Evolutionary conservation across 2,888 invertebrate genomes (phyloP), one percentile per base, ranked within the genome.

Genomic region (Lasioglossum villosulum): DNA sequence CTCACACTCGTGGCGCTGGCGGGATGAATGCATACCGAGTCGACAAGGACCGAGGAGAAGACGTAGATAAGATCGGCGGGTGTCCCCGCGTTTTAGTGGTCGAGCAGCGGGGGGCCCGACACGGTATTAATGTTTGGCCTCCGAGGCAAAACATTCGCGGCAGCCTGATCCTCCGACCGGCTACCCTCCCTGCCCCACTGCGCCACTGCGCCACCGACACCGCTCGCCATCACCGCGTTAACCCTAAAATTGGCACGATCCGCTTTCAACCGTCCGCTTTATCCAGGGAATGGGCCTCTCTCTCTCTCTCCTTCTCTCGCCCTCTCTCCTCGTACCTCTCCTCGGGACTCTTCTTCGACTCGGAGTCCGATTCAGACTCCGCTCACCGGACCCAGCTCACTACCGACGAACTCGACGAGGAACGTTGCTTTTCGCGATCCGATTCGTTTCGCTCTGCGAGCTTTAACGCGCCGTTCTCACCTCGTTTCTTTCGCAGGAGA

Each of bases 401-500:
- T 16, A 16, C 52, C 52, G 52, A 23, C 23, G 23, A 52, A 23
- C 52, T 10, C 52, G 52, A 52, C 52, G 52, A 52, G 52, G 10
- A 52, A 52, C 48, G 48, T 48, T 48, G 48, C 48, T 48, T 23
- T 23, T 14, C 27, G 59, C 59, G 27, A 27, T 59, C 52, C 52
- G 52, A 59, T 59, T 23, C 52, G 52, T 10, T 23, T 52, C 10
- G 52, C 52, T 23, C 23, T 10, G 52, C 52, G 52, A 52, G 23
- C 52, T 14, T 27, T 59, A 27, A 6, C 59, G 30, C 27, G 27
- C 27, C 59, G 59, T 63, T 27, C 59, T 63, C 59, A 63, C 27
- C 27, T 30, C 27, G 63, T 30, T 30, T 1, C 78, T 82, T 82
- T 80, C 80, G 89, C 96, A 99, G 99, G 95, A 97, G 99, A 93